Evolutionary conservation across 2,888 invertebrate species (phyloP).

Genomic region (Phengaris arion): DNA sequence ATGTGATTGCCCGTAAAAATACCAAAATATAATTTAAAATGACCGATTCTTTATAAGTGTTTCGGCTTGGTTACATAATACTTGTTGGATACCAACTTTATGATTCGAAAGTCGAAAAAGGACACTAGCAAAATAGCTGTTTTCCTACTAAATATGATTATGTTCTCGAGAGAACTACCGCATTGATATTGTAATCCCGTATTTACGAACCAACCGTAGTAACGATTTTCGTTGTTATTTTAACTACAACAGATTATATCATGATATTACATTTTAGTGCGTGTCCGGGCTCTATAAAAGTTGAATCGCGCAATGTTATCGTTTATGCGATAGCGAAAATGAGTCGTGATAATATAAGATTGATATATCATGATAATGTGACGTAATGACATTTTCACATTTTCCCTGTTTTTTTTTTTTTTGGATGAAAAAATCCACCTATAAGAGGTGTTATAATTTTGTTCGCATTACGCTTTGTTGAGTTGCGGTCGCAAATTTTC

Average conservation of each 20-base stretch:
- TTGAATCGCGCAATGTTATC: constrained; percentile 8
- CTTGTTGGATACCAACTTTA: not conserved
- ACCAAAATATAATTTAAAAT: no score
- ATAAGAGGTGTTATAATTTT: not conserved
- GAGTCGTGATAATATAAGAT: not conserved
- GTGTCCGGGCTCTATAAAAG: constrained; percentile 4
- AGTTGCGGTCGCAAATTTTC: not conserved
- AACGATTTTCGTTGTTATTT: not conserved
- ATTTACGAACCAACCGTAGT: not conserved
- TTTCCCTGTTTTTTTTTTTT: not conserved
- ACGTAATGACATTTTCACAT: not conserved
- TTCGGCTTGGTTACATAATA: no score
- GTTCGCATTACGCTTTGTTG: not conserved
- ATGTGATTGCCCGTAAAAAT: no score
- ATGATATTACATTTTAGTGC: constrained; percentile 8
- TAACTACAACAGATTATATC: not conserved
- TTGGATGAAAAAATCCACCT: no score
- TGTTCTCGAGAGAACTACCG: no score
- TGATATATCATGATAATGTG: not conserved
- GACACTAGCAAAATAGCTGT: not conserved
- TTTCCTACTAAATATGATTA: not conserved
- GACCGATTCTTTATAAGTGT: no score
- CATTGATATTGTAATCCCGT: no score
- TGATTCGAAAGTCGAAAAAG: not conserved
- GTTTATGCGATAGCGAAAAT: constrained; percentile 21